Evolutionary conservation across 53 echinoderm and acorn worm species (phyloP).

Genomic region (Henricia sp.): DNA sequence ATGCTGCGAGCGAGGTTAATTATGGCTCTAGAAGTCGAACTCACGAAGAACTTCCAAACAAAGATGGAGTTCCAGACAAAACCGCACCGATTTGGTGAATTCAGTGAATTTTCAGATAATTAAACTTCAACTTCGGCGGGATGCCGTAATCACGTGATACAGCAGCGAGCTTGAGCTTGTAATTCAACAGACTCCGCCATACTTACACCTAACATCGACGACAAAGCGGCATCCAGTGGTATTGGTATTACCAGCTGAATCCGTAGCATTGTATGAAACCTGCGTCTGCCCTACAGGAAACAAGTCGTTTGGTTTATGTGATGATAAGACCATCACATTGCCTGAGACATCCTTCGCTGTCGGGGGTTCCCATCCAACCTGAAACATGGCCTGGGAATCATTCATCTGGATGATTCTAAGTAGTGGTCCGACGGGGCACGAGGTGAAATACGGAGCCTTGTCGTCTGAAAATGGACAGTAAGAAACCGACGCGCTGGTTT

Average conservation of each 20-base stretch:
- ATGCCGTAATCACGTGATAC: neutral
- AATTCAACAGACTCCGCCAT: neutral
- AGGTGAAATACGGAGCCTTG: neutral
- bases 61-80: neutral
- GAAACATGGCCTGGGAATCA: neutral
- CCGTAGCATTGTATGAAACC: slow-evolving; percentile 25
- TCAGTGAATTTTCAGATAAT: neutral
- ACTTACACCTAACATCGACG: neutral
- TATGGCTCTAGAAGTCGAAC: too few relatives aligned
- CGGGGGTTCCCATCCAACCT: slow-evolving; percentile 11
- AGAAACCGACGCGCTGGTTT: neutral
- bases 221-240: neutral
- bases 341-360: neutral
- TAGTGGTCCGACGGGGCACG: neutral
- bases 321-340: neutral
- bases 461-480: neutral
- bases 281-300: slow-evolving; percentile 1
- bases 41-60: neutral
- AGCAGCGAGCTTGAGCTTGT: neutral
- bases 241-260: neutral
- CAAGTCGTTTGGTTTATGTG: neutral
- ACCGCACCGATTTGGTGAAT: neutral
- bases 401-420: neutral
- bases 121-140: neutral
- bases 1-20: too few relatives aligned